Percentiles rank a stretch among this genome's conserved stretches.
phyloP scores from a whole-genome alignment of 1,140 invertebrate species.

The Lasioglossum baleicum region DNA sequence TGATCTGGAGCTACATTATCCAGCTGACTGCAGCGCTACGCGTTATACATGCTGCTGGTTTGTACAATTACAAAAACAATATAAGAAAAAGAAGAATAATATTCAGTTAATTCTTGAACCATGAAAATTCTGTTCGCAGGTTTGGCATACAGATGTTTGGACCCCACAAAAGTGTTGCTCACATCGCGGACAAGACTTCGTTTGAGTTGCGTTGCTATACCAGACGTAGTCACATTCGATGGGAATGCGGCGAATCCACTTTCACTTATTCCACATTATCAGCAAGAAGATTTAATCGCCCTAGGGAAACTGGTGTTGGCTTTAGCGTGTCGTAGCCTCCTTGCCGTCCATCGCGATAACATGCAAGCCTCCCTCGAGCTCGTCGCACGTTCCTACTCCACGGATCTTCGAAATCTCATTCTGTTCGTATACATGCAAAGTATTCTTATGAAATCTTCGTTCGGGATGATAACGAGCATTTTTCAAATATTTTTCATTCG shows the following conservation, averaged over 20 bases:
- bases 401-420: slow-evolving; percentile 96
- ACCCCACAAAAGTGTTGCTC: slow-evolving; percentile 95
- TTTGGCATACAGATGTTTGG: slow-evolving; percentile 88
- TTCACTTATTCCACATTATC: slow-evolving; percentile 88
- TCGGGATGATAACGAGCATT: too few species aligned
- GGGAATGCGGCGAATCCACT: slow-evolving; percentile 83
- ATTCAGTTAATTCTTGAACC: too few species aligned
- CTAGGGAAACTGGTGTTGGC: slow-evolving; percentile 95
- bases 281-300: slow-evolving; percentile 94
- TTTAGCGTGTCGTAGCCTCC: slow-evolving; percentile 93
- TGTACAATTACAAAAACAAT: neutral
- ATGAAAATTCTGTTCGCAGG: slow-evolving; percentile 70
- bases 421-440: slow-evolving; percentile 83
- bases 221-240: slow-evolving; percentile 92
- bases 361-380: slow-evolving; percentile 93
- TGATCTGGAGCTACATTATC: slow-evolving; percentile 97
- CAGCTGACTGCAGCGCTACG: slow-evolving; percentile 96
- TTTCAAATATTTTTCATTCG: too few species aligned
- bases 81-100: too few species aligned
- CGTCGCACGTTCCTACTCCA: slow-evolving; percentile 92
- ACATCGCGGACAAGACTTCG: slow-evolving; percentile 86
- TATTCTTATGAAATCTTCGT: too few species aligned
- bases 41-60: slow-evolving; percentile 91
- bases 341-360: slow-evolving; percentile 92
- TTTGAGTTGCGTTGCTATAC: slow-evolving; percentile 90